Percentiles rank a stretch among this genome's conserved stretches.
These are phyloP conservation scores for Ceriagrion tenellum DNA, from an alignment of 2,888 invertebrate species.

Conservation along the genomic window DNA sequence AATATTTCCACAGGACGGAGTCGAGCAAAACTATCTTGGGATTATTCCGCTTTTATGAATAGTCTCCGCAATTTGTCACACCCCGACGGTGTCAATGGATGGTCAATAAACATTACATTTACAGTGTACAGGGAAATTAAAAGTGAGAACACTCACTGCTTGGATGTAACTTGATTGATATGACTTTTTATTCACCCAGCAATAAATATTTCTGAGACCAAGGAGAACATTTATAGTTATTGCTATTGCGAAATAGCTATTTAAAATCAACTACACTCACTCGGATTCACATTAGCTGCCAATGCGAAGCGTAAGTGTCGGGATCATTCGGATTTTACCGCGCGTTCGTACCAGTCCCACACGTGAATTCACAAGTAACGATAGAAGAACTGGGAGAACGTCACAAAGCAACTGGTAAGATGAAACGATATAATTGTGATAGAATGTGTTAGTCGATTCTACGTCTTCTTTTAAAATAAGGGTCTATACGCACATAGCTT, in stretches of 20 bases:
- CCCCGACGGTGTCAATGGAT: neutral
- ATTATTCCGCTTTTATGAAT: neutral
- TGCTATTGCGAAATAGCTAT: neutral
- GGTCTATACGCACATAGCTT: too few species aligned
- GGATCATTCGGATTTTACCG: neutral
- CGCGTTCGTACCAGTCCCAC: neutral
- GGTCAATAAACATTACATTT: neutral
- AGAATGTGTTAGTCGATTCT: too few species aligned
- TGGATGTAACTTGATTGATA: too few species aligned
- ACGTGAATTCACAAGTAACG: neutral
- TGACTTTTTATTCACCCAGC: neutral
- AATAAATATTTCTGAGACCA: neutral
- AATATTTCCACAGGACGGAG: neutral
- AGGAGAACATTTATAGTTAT: neutral
- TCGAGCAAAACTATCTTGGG: neutral
- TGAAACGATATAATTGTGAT: too few species aligned
- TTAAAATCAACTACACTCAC: constrained; percentile 9
- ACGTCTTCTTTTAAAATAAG: too few species aligned
- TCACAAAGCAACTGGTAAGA: too few species aligned
- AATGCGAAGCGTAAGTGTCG: neutral
- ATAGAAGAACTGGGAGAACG: too few species aligned
- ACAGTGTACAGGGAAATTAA: neutral
- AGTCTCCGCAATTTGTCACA: neutral
- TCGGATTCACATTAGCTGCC: neutral
- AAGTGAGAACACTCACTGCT: neutral